phyloP scores from a whole-genome alignment of 1,140 invertebrate genomes.

The Nautilus pompilius region DNA sequence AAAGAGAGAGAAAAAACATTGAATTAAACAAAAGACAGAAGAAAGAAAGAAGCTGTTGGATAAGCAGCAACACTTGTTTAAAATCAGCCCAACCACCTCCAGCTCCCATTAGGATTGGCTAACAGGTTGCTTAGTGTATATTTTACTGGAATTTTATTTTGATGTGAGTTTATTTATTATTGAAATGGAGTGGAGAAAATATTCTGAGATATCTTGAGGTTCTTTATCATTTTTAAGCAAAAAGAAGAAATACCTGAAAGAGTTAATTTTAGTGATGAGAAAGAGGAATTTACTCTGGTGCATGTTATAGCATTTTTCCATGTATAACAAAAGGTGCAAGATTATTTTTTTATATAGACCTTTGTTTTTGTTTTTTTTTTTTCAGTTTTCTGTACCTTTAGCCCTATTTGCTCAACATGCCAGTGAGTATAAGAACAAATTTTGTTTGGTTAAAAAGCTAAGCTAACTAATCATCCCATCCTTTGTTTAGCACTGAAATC shows the following conservation, averaged over 20 bases:
- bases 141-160: too few relatives aligned
- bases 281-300: not conserved
- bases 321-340: not conserved
- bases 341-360: not conserved
- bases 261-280: not conserved
- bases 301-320: not conserved
- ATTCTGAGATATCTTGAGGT: not conserved
- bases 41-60: too few relatives aligned
- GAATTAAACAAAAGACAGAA: too few relatives aligned
- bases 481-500: not conserved
- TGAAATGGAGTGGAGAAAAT: too few relatives aligned
- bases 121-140: too few relatives aligned
- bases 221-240: not conserved
- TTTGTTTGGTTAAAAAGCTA: not conserved
- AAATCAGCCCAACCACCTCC: too few relatives aligned
- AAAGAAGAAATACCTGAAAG: not conserved
- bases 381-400: constrained; percentile 95
- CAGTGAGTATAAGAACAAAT: constrained; percentile 69
- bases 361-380: constrained; percentile 51
- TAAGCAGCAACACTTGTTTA: too few relatives aligned
- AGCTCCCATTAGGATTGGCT: too few relatives aligned
- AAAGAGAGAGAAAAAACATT: too few relatives aligned
- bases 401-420: constrained; percentile 95
- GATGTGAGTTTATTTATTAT: too few relatives aligned
- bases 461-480: not conserved